phyloP scores from a whole-genome alignment of 2,888 invertebrate genomes.

The Zeuzera pyrina region DNA sequence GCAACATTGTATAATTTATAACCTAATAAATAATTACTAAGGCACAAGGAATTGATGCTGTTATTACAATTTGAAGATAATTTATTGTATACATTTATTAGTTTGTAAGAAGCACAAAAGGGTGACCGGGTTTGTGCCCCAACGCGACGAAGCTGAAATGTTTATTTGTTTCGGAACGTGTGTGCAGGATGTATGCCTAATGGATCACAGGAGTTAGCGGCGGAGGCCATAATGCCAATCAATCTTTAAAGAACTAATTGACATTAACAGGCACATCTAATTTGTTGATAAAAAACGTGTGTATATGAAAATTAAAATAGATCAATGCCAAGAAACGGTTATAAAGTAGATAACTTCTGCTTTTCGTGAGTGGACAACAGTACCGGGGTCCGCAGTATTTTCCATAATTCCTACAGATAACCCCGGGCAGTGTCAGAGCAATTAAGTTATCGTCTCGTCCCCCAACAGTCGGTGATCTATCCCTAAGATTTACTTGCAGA shows the following conservation, averaged over 20 bases:
- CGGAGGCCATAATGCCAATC: slow-evolving; percentile 54
- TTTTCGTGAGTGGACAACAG: slow-evolving; percentile 8
- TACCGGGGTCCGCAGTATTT: slow-evolving; percentile 19
- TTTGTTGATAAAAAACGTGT: slow-evolving; percentile 24
- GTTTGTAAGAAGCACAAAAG: slow-evolving; percentile 54
- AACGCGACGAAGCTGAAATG: slow-evolving; percentile 51
- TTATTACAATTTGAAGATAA: slow-evolving; percentile 52
- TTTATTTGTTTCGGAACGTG: slow-evolving; percentile 54
- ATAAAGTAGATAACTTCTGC: too few species aligned
- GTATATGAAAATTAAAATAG: too few species aligned
- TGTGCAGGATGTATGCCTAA: slow-evolving; percentile 54
- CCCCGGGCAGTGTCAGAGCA: slow-evolving; percentile 42
- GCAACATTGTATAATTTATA: too few species aligned
- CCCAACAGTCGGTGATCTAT: slow-evolving; percentile 41
- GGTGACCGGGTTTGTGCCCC: slow-evolving; percentile 46
- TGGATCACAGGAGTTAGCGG: slow-evolving; percentile 29
- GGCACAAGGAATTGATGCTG: slow-evolving; percentile 26
- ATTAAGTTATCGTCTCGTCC: slow-evolving; percentile 55
- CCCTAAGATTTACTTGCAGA: slow-evolving; percentile 52
- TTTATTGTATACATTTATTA: slow-evolving; percentile 64
- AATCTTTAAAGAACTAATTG: slow-evolving; percentile 31
- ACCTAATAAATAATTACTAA: slow-evolving; percentile 21
- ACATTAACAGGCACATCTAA: slow-evolving; percentile 1
- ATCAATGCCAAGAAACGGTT: too few species aligned
- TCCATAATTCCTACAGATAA: slow-evolving; percentile 37